These are phyloP conservation scores for Nycticorax nycticorax DNA, from an alignment of 2,113 vertebrate genomes.

Conservation along the genomic window DNA sequence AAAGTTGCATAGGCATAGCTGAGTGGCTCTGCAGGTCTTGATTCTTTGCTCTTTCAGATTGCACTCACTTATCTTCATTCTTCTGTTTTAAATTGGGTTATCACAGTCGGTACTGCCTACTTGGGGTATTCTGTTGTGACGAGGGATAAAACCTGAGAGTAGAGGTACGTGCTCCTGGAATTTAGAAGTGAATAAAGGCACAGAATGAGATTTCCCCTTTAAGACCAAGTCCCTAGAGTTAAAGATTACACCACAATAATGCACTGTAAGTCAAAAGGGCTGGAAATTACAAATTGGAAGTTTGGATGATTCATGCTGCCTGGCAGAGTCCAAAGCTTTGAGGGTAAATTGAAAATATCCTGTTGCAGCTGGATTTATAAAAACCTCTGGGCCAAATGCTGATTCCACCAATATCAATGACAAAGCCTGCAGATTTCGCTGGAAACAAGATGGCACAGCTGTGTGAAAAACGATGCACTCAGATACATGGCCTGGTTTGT, in stretches of 20 bases:
- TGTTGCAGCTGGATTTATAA: not conserved
- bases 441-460: not conserved
- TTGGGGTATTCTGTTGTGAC: not conserved
- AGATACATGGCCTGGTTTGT: not conserved
- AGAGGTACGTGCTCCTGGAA: not conserved
- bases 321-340: not conserved
- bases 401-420: not conserved
- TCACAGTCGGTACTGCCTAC: not conserved
- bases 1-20: not conserved
- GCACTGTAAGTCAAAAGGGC: not conserved
- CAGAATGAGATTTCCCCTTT: not conserved
- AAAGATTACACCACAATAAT: not conserved
- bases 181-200: not conserved
- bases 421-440: not conserved
- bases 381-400: not conserved
- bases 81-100: not conserved
- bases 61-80: not conserved
- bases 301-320: not conserved
- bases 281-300: not conserved
- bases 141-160: not conserved
- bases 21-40: not conserved
- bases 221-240: not conserved
- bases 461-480: not conserved
- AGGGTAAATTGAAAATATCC: not conserved
- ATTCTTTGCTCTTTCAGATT: not conserved